Evolutionary conservation across 2,888 invertebrate genomes (phyloP).

Genomic region (Anthoptus insignis): DNA sequence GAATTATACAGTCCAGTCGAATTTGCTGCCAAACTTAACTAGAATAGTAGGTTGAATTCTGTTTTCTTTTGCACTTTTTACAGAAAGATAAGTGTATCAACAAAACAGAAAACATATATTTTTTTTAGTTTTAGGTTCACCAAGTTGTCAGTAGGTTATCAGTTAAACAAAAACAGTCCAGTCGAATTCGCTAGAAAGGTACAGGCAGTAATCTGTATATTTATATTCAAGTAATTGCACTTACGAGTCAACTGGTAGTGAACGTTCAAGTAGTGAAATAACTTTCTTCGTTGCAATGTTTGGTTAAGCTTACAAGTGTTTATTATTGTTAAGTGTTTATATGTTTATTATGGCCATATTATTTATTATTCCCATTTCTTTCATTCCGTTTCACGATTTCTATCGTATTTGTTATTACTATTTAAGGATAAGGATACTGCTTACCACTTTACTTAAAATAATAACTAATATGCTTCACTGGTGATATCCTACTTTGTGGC

Average conservation of each 20-base stretch:
- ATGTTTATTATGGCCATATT: too few species aligned
- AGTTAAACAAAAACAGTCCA: not conserved
- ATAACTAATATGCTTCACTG: too few species aligned
- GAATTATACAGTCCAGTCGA: not conserved
- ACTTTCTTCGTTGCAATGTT: slow-evolving; percentile 1
- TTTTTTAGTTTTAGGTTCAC: too few species aligned
- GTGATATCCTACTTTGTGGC: too few species aligned
- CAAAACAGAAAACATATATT: too few species aligned
- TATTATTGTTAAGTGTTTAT: too few species aligned
- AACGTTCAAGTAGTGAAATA: not conserved
- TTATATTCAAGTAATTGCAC: not conserved
- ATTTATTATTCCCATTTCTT: too few species aligned
- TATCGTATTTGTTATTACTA: too few species aligned
- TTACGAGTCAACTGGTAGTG: not conserved
- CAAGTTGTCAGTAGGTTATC: not conserved
- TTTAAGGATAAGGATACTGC: too few species aligned
- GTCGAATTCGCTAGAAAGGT: not conserved
- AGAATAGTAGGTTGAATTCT: not conserved
- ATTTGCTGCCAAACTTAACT: not conserved
- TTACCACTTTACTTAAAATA: too few species aligned
- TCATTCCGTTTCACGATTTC: too few species aligned
- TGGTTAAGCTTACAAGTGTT: not conserved
- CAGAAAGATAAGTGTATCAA: too few species aligned
- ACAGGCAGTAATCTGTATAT: not conserved
- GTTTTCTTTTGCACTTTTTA: not conserved